Conservation (phyloP, 2,888 invertebrate genomes). For the Deilephila elpenor region DNA sequence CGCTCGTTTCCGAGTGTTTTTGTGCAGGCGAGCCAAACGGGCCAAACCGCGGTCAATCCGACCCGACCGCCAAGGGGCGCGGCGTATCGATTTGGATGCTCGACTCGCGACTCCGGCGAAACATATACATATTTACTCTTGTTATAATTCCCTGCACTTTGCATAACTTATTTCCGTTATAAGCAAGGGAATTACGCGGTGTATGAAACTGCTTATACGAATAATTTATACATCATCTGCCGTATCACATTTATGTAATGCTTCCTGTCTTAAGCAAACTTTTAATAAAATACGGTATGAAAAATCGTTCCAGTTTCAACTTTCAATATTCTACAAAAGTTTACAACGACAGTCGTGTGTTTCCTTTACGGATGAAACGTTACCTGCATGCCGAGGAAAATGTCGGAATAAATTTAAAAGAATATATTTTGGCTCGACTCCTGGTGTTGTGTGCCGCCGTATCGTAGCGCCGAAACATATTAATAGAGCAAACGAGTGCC, state of each 20-base stretch:
- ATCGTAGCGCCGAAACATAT: slow-evolving; percentile 35
- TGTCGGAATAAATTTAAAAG: slow-evolving; percentile 5
- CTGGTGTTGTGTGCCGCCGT: slow-evolving; percentile 20
- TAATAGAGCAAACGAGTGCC: slow-evolving; percentile 47
- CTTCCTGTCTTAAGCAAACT: not conserved
- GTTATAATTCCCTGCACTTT: not conserved
- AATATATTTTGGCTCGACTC: slow-evolving; percentile 21
- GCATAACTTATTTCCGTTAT: not conserved
- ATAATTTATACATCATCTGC: not conserved
- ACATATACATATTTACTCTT: slow-evolving; percentile 6
- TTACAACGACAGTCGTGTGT: not conserved
- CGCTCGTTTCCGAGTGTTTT: slow-evolving; percentile 60
- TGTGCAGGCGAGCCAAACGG: slow-evolving; percentile 39
- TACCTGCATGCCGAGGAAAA: not conserved
- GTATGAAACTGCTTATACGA: no score
- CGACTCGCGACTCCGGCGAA: slow-evolving; percentile 39
- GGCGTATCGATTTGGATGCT: slow-evolving; percentile 56
- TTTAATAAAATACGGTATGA: not conserved
- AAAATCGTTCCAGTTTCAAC: not conserved
- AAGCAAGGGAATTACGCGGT: not conserved
- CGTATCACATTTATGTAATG: not conserved
- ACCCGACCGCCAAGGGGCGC: slow-evolving; percentile 42
- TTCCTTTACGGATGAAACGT: not conserved
- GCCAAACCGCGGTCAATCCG: slow-evolving; percentile 35
- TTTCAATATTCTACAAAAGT: not conserved